Conservation (phyloP, 2,797 vertebrate genomes). For the Notolabrus celidotus region DNA sequence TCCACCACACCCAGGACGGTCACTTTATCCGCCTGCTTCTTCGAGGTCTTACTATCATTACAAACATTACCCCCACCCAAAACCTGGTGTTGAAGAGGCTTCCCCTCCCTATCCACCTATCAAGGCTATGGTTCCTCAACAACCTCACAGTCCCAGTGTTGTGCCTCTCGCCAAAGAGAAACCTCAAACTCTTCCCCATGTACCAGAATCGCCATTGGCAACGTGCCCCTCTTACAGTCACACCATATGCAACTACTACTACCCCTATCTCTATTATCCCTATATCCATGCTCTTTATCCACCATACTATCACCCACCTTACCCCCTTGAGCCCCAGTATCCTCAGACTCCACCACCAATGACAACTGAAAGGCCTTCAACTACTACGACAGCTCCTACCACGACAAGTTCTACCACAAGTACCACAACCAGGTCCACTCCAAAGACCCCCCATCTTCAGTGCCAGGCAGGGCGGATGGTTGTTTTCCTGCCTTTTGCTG, state of each 20-base stretch:
- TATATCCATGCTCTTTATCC: conserved; percentile 25
- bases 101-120: neutral
- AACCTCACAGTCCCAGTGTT: neutral
- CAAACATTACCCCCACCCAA: conserved; percentile 5
- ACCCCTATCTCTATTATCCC: conserved; percentile 28
- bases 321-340: conserved; percentile 27
- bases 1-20: neutral
- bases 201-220: conserved; percentile 2
- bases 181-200: neutral
- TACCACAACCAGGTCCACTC: conserved; percentile 25
- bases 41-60: conserved; percentile 33
- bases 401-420: neutral
- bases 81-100: conserved; percentile 3
- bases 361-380: neutral
- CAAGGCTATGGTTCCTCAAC: neutral
- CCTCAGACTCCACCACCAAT: conserved; percentile 10
- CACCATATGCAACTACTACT: conserved; percentile 30
- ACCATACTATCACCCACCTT: conserved; percentile 1
- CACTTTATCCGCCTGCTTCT: conserved; percentile 10
- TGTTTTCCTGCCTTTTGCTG: conserved; percentile 74
- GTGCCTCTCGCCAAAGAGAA: neutral
- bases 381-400: neutral
- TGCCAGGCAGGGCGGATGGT: conserved; percentile 65
- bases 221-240: conserved; percentile 39
- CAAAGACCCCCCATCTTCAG: conserved; percentile 42